Evolutionary conservation across 2,888 invertebrate genomes (phyloP).

Genomic region (Drosophila mettleri): DNA sequence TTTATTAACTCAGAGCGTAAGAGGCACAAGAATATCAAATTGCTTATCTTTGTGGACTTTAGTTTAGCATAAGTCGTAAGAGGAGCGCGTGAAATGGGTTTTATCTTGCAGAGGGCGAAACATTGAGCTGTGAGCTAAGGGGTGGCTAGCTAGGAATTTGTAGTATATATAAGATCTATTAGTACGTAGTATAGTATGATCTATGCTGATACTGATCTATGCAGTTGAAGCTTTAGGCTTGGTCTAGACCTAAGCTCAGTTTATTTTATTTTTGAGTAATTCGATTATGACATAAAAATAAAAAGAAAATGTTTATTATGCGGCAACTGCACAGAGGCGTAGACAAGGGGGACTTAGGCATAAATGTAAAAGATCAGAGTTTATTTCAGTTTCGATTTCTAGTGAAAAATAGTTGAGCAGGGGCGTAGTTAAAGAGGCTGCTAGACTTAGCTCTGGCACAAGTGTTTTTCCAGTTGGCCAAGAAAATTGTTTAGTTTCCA

Average conservation of each 20-base stretch:
- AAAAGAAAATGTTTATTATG: not conserved
- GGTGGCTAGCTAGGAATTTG: too few relatives aligned
- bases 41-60: not conserved
- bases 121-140: too few relatives aligned
- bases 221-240: too few relatives aligned
- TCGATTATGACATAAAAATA: too few relatives aligned
- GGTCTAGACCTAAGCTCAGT: not conserved
- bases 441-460: not conserved
- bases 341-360: too few relatives aligned
- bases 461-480: not conserved
- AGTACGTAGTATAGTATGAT: too few relatives aligned
- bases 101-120: too few relatives aligned
- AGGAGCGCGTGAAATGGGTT: not conserved
- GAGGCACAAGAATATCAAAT: not conserved
- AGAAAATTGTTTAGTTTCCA: not conserved
- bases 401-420: not conserved
- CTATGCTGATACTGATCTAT: too few relatives aligned
- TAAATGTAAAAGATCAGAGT: too few relatives aligned
- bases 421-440: not conserved
- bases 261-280: not conserved
- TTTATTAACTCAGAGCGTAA: not conserved
- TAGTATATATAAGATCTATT: too few relatives aligned
- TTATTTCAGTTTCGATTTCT: not conserved
- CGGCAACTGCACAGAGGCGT: slow-evolving; percentile 1
- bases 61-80: not conserved